These are phyloP conservation scores for Apostichopus leukothele DNA, from an alignment of 53 echinoderm and acorn worm species.

Conservation along the genomic window DNA sequence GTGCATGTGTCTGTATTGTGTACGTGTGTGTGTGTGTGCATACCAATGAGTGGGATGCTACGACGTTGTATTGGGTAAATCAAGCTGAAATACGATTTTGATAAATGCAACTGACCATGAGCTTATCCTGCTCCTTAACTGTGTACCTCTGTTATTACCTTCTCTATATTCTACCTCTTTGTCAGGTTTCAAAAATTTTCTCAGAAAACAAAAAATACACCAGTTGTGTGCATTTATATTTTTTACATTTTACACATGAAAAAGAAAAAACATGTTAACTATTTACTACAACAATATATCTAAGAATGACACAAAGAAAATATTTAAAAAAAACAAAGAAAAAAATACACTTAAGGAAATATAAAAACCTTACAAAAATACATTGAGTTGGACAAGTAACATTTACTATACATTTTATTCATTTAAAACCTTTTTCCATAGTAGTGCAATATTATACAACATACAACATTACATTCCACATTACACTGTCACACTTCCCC, in stretches of 20 bases:
- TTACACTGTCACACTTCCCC: not conserved
- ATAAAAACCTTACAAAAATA: conserved; percentile 11
- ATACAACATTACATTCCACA: conserved; percentile 41
- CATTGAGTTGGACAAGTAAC: conserved; percentile 26
- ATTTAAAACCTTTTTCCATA: conserved; percentile 38
- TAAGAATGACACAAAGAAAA: not conserved
- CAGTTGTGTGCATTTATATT: conserved; percentile 24
- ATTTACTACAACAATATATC: conserved; percentile 19
- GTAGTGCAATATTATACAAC: conserved; percentile 42
- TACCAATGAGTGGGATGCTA: too few species aligned
- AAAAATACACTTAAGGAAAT: not conserved
- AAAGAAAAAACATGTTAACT: conserved; percentile 2
- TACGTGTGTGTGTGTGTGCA: not conserved
- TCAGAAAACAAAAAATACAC: not conserved
- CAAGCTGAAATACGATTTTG: not conserved
- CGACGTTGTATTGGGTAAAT: not conserved
- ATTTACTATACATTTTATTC: conserved; percentile 31
- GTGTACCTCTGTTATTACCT: conserved; percentile 2
- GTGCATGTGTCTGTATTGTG: not conserved
- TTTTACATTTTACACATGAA: conserved; percentile 44
- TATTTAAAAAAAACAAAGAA: not conserved
- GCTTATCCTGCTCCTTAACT: not conserved
- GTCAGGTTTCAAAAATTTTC: not conserved
- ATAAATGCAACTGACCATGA: conserved; percentile 2
- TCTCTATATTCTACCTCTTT: conserved; percentile 21